Evolutionary conservation across 2,113 vertebrate genomes (phyloP).

Genomic region (Antigone vipio): DNA sequence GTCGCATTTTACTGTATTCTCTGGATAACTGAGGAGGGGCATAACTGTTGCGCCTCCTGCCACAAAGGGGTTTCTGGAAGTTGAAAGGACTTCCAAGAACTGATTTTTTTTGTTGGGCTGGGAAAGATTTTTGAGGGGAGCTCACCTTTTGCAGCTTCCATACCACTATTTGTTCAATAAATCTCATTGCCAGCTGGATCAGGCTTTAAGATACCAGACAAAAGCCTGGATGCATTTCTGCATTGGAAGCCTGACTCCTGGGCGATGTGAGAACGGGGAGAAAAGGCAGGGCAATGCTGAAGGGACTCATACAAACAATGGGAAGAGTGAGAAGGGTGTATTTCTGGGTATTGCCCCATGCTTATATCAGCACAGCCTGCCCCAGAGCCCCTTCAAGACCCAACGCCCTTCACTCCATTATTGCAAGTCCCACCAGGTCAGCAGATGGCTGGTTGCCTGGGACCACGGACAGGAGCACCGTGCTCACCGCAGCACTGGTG

Average conservation of each 20-base stretch:
- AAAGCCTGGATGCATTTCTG: neutral
- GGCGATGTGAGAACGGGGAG: neutral
- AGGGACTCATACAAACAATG: neutral
- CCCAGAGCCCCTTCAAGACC: neutral
- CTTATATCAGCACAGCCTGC: neutral
- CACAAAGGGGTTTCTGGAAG: neutral
- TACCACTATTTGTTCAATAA: neutral
- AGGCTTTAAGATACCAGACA: neutral
- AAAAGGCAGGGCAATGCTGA: neutral
- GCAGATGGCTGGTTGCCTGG: neutral
- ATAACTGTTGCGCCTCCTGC: neutral
- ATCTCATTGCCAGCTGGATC: neutral
- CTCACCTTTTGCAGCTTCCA: neutral
- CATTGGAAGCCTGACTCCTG: neutral
- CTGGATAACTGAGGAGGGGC: neutral
- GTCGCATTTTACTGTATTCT: neutral
- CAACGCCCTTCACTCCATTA: accelerated
- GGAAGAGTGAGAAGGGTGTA: neutral
- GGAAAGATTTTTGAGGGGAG: neutral
- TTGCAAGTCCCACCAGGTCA: neutral
- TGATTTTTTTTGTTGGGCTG: neutral
- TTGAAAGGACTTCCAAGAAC: neutral
- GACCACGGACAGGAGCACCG: neutral
- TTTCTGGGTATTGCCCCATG: neutral
- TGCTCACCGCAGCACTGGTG: neutral